Percentiles rank a stretch among this genome's conserved stretches.
Evolutionary conservation across 30 jellyfish, hydroid and myxozoan genomes (phyloP).

Genomic region (Aurelia aurita complex sp. Pacific): DNA sequence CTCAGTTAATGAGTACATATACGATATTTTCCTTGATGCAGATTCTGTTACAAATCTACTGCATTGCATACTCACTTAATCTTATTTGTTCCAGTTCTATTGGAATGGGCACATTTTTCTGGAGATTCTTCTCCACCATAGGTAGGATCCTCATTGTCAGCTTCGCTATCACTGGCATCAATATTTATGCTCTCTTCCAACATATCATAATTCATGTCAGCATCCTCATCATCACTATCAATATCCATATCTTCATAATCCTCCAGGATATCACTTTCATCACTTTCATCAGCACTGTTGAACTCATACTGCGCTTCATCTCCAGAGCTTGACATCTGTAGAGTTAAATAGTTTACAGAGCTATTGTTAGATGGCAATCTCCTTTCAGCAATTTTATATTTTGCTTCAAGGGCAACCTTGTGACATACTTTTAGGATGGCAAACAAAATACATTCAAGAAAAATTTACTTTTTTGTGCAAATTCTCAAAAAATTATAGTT

Average conservation of each 20-base stretch:
- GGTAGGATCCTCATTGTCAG: background rate
- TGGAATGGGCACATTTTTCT: background rate
- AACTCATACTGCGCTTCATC: background rate
- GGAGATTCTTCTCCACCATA: constrained; percentile 1
- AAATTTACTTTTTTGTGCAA: no score
- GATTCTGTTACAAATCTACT: background rate
- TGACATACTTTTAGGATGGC: no score
- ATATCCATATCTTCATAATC: background rate
- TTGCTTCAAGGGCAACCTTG: no score
- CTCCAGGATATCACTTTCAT: background rate
- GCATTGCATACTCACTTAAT: background rate
- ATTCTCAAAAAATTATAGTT: no score
- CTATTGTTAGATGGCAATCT: background rate
- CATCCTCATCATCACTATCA: background rate
- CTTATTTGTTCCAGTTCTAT: background rate
- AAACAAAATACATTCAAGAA: no score
- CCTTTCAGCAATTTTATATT: background rate
- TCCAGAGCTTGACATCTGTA: background rate
- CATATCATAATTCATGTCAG: background rate
- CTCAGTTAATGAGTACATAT: no score
- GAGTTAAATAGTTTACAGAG: background rate
- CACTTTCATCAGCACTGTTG: background rate
- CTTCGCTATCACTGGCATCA: constrained; percentile 4
- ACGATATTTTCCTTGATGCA: no score
- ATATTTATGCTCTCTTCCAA: background rate